A percentile compares a stretch with the other conserved stretches of the same genome.
phyloP scores from a whole-genome alignment of 2,888 invertebrate genomes.

The Tolmerus cingulatus region DNA sequence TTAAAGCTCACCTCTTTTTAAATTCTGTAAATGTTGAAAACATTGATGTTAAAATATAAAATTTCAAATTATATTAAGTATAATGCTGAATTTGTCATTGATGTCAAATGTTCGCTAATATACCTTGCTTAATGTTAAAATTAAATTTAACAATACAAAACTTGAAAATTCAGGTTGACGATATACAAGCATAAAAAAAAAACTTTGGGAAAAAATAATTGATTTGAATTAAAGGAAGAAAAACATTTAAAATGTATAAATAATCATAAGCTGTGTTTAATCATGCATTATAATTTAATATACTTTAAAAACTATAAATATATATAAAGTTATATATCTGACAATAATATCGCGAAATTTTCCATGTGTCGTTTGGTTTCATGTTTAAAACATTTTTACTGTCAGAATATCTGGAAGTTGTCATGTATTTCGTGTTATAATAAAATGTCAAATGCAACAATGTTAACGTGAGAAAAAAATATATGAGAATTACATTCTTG shows the following conservation, averaged over 20 bases:
- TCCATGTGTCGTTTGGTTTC: constrained; percentile 26
- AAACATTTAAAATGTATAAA: constrained; percentile 2
- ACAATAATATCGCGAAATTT: constrained; percentile 28
- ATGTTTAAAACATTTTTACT: constrained; percentile 8
- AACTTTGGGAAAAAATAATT: not conserved
- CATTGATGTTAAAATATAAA: not conserved
- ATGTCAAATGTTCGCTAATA: not conserved
- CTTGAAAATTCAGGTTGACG: not conserved
- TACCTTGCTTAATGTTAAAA: not conserved
- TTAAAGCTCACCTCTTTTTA: not conserved
- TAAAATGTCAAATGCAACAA: not conserved
- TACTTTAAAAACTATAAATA: not conserved
- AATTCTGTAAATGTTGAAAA: not conserved
- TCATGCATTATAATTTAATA: not conserved
- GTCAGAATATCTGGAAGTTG: constrained; percentile 19
- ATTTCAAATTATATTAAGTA: not conserved
- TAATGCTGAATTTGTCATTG: not conserved
- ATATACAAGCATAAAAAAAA: not conserved
- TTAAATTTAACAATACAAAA: not conserved
- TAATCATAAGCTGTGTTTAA: constrained; percentile 19
- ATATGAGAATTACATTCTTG: not conserved
- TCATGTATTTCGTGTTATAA: constrained; percentile 7
- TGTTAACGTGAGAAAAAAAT: not conserved
- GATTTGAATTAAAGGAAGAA: too few species aligned
- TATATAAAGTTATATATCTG: not conserved